Percentiles rank a stretch among this genome's conserved stretches.
Conservation (phyloP, 2,888 invertebrate species). For the Nipponacmea schrenckii region DNA sequence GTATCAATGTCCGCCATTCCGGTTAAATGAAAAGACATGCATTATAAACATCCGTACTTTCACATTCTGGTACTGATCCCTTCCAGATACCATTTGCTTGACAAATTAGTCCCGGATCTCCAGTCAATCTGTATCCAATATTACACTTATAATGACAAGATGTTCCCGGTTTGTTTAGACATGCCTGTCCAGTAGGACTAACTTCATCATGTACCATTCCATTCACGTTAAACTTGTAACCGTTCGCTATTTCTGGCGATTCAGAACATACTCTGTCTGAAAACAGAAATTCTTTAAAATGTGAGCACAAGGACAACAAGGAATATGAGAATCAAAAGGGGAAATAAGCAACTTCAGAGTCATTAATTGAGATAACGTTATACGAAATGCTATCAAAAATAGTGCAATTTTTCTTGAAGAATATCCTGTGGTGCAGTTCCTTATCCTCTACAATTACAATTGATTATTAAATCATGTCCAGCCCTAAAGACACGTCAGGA, state of each 20-base stretch:
- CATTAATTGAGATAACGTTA: too few relatives aligned
- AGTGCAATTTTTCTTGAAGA: too few relatives aligned
- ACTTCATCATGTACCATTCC: constrained; percentile 39
- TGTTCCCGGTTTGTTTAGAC: constrained; percentile 33
- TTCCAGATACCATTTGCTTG: constrained; percentile 41
- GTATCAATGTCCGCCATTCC: too few relatives aligned
- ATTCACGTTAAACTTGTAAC: constrained; percentile 37
- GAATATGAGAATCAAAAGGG: too few relatives aligned
- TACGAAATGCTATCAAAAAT: too few relatives aligned
- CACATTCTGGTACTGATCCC: constrained; percentile 39
- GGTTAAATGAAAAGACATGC: too few relatives aligned
- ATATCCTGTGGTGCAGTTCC: too few relatives aligned
- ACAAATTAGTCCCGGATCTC: constrained; percentile 45
- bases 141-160: constrained; percentile 41
- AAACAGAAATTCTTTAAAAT: background rate
- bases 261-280: constrained; percentile 30
- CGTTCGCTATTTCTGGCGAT: constrained; percentile 35
- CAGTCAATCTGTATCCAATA: constrained; percentile 36
- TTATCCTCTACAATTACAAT: too few relatives aligned
- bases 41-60: constrained; percentile 29
- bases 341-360: too few relatives aligned
- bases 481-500: too few relatives aligned
- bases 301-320: too few relatives aligned
- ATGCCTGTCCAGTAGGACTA: constrained; percentile 32
- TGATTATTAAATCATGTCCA: too few relatives aligned